phyloP scores from a whole-genome alignment of 2,888 invertebrate species.

The Phaonia tiefii region DNA sequence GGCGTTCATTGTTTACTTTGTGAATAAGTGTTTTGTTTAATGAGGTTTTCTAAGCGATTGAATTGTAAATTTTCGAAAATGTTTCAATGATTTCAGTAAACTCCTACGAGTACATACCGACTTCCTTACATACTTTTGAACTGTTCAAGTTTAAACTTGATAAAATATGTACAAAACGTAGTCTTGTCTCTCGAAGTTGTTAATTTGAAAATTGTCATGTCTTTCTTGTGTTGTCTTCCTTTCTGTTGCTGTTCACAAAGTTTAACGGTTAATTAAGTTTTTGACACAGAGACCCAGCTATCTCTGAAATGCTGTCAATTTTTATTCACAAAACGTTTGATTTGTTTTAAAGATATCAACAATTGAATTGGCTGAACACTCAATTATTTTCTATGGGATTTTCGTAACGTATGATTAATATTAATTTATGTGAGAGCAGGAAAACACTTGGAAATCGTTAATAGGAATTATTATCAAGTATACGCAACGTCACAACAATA shows the following conservation, averaged over 20 bases:
- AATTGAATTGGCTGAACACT: conserved; percentile 23
- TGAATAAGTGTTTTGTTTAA: conserved; percentile 45
- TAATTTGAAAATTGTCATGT: conserved; percentile 33
- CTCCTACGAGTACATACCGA: background rate
- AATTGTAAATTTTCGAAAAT: conserved; percentile 23
- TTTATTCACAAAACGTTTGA: conserved; percentile 30
- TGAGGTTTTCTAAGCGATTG: conserved; percentile 53
- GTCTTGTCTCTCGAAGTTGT: background rate
- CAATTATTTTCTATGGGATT: background rate
- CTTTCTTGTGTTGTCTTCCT: background rate
- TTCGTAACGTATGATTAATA: conserved; percentile 27
- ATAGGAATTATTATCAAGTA: too few relatives aligned
- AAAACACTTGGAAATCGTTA: too few relatives aligned
- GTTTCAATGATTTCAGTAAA: conserved; percentile 30
- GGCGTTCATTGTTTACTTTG: conserved; percentile 31
- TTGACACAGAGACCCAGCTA: background rate
- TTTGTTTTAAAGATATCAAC: conserved; percentile 22
- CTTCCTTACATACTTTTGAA: background rate
- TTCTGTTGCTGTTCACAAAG: conserved; percentile 3
- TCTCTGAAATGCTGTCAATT: background rate
- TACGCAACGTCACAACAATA: too few relatives aligned
- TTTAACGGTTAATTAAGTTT: background rate
- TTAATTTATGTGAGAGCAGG: background rate
- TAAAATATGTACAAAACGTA: conserved; percentile 34
- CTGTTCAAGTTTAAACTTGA: conserved; percentile 20